phyloP scores from a whole-genome alignment of 2,113 vertebrate species.

The Embiotoca jacksoni region DNA sequence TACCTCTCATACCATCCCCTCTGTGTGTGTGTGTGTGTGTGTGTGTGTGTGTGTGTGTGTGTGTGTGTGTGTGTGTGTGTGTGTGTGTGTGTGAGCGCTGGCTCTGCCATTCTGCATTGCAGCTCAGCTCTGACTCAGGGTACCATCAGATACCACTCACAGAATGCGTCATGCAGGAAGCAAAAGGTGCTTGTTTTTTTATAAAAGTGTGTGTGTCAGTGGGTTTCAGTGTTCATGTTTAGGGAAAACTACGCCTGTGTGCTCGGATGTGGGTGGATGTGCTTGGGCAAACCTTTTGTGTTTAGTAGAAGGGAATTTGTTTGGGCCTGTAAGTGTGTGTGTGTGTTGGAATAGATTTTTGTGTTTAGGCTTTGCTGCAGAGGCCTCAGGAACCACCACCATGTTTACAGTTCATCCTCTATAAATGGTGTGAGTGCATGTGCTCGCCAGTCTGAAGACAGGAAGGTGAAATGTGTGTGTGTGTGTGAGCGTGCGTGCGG shows the following conservation, averaged over 20 bases:
- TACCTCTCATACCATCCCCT: conserved; percentile 33
- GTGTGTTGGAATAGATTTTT: conserved; percentile 44
- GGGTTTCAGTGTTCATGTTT: conserved; percentile 48
- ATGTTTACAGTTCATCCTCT: conserved; percentile 61
- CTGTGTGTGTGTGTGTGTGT: conserved; percentile 27
- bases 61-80: not conserved
- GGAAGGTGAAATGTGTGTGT: conserved; percentile 50
- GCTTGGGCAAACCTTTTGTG: conserved; percentile 74
- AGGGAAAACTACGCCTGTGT: conserved; percentile 60
- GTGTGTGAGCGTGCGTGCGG: conserved; percentile 55
- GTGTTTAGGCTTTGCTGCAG: conserved; percentile 49
- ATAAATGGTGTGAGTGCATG: conserved; percentile 60
- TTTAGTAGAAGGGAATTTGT: conserved; percentile 58
- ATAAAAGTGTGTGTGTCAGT: conserved; percentile 30
- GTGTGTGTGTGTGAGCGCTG: not conserved
- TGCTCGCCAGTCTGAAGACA: conserved; percentile 43
- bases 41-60: conserved; percentile 50
- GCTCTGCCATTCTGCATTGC: conserved; percentile 68
- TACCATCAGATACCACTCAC: conserved; percentile 76
- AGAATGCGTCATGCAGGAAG: conserved; percentile 76
- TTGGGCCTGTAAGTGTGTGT: conserved; percentile 39
- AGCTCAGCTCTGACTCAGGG: conserved; percentile 76
- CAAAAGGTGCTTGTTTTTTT: conserved; percentile 70
- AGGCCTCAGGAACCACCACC: conserved; percentile 60
- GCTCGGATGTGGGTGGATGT: conserved; percentile 75